Base-by-base conservation (phyloP, 2,797 vertebrate genomes). In the Aviceda cuculoides region DNA sequence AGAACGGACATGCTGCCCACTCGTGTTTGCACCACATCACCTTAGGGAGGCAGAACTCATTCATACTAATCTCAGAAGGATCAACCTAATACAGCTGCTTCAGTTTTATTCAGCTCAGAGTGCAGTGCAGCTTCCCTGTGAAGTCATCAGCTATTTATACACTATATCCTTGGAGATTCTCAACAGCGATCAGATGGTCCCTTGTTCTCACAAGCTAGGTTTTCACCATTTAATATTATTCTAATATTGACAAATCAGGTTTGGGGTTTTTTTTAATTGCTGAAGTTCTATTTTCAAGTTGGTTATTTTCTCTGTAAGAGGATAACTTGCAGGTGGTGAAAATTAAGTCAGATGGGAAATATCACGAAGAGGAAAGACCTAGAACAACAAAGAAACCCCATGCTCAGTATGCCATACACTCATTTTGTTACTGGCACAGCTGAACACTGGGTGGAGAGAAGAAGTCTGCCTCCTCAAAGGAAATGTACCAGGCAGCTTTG, bases 111-210 rank as follows among this genome's bases (percentile, higher is more conserved):
- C 97, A 96, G 93, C 95, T 95, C 93, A 90, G 92, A 97, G 96
- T 55, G 72, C 92, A 92, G 90, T 29, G 13, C 93, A 96, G 95
- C 93, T 95, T 94, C 95, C 70, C 91, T 90, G 91, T 97, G 96
- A 97, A 97, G 96, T 97, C 97, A 97, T 95, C 96, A 88, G 96
- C 96, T 97, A 97, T 96, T 97, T 97, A 96, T 95, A 96, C 63
- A 86, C 91, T 63, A 96, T 94, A 97, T 96, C 97, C 95, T 96
- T 97, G 96, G 96, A 97, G 96, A 97, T 93, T 95, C 93, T 96
- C 92, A 93, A 84, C 92, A 86, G 95, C 39, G 21, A 97, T 96
- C 96, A 96, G 95, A 93, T 73, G 92, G 95, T 93, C 87, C 70
- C 93, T 86, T 88, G 90, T 70, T 96, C 89, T 91, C 92, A 89